Conservation (phyloP, 1,140 invertebrate genomes). For the Drosophila sp. region DNA sequence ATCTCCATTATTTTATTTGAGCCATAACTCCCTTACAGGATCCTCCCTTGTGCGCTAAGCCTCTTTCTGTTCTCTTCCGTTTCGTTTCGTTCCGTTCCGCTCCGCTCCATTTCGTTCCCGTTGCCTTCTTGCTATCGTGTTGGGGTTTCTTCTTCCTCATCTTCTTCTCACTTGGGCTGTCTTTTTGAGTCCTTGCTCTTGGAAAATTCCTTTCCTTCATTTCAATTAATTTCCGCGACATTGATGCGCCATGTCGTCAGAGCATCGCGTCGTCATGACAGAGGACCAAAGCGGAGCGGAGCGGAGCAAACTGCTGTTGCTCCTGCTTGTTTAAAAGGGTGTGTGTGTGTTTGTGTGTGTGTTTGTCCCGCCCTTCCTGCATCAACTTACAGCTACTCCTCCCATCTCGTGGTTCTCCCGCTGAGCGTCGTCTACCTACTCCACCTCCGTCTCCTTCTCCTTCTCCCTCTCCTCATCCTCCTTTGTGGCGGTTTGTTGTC, state of each 20-base stretch:
- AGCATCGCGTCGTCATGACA: conserved; percentile 32
- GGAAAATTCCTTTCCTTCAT: conserved; percentile 66
- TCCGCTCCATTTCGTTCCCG: neutral
- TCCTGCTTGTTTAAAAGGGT: neutral
- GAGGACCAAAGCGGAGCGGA: neutral
- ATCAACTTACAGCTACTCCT: conserved; percentile 26
- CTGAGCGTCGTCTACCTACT: neutral
- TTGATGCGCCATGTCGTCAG: conserved; percentile 69
- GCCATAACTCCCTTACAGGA: conserved; percentile 18
- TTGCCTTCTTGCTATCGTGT: neutral
- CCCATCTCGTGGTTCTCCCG: conserved; percentile 2
- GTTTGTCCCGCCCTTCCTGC: conserved; percentile 32
- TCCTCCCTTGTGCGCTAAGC: neutral
- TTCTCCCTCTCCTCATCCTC: neutral
- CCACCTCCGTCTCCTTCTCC: neutral
- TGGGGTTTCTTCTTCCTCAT: neutral
- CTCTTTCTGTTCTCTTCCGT: neutral
- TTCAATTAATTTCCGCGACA: conserved; percentile 81
- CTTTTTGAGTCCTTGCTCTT: conserved; percentile 25
- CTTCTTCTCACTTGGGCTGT: conserved; percentile 4
- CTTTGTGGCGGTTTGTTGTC: conserved; percentile 56
- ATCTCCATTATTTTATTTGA: conserved; percentile 54
- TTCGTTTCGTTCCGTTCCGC: neutral
- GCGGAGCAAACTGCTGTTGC: too few relatives aligned
- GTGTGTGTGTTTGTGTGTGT: conserved; percentile 14